Evolutionary conservation across 1,140 invertebrate genomes (phyloP), one percentile per base, ranked within the genome.

Genomic region (Eurosta solidaginis): DNA sequence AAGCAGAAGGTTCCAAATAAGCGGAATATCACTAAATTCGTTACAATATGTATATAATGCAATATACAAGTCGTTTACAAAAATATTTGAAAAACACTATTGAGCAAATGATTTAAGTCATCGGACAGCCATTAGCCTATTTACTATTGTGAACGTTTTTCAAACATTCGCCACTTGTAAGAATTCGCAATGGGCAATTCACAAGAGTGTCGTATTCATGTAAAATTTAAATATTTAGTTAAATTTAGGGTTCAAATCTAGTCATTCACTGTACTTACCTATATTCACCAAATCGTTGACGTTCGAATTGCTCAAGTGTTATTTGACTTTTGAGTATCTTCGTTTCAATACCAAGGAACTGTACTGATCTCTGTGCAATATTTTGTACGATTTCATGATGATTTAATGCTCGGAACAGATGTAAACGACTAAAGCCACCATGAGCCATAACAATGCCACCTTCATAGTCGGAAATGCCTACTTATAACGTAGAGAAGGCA

Each of bases 261-360:
- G 27, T n/a, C 22, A 76, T n/a, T n/a, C 29, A 44, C 36, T 1
- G 1, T 10, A 27, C 80, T 87, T 88, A 95, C 94, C 95, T 96
- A 88, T 93, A 97, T 88, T 96, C 96, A 78, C 98, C 98, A 83
- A 99, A 93, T 85, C 96, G 90, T 85, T 96, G 92, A 81, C 91
- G 90, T 81, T 93, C 90, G 89, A 97, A 98, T 83, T 97, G 93
- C 79, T 97, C 94, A 78, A 95, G 88, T 1, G 93, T 94, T 54
- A 98, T 95, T 80, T 93, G 92, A 52, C 95, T 93, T 81, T 94
- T 94, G 77, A 94, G 89, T 77, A 96, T 92, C 89, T 94, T 94
- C 76, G 98, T 93, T 77, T 90, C 91, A 45, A 97, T 92, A 78
- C 94, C 96, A 75, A 99, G 90, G 88, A 93, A 93, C 76, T 92